Evolutionary conservation across 2,797 vertebrate genomes (phyloP).

Genomic region (Nyctibius grandis): DNA sequence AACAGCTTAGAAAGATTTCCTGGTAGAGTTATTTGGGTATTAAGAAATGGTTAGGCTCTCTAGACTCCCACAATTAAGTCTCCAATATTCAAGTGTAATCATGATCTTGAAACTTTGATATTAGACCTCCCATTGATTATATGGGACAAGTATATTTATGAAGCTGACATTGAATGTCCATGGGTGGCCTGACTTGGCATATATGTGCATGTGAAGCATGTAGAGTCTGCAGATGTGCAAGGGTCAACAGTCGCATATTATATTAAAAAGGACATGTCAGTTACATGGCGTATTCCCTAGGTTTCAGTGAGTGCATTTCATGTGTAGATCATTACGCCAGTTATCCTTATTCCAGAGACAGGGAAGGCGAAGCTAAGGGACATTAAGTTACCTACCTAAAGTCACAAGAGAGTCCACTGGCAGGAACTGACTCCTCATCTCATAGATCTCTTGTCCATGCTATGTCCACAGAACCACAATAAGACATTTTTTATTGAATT

Average conservation of each 20-base stretch:
- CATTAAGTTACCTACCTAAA: background rate
- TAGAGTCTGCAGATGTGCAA: background rate
- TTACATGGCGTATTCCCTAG: background rate
- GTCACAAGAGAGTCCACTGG: background rate
- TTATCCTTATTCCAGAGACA: background rate
- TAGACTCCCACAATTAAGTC: background rate
- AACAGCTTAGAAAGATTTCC: background rate
- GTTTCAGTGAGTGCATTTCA: background rate
- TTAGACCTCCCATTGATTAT: background rate
- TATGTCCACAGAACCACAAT: background rate
- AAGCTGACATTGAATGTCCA: accelerated
- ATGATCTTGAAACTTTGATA: background rate
- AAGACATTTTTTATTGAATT: background rate
- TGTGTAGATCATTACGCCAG: background rate
- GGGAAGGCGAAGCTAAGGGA: background rate
- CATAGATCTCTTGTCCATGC: accelerated
- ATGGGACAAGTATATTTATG: background rate
- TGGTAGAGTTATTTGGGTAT: background rate
- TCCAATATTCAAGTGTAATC: background rate
- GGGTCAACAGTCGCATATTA: background rate
- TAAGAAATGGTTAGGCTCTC: background rate
- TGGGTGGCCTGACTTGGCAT: background rate
- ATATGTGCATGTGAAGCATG: background rate
- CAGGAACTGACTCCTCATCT: background rate
- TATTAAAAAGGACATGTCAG: background rate